Base-by-base conservation (phyloP, 2,113 vertebrate species). In the Alaudala cheleensis region DNA sequence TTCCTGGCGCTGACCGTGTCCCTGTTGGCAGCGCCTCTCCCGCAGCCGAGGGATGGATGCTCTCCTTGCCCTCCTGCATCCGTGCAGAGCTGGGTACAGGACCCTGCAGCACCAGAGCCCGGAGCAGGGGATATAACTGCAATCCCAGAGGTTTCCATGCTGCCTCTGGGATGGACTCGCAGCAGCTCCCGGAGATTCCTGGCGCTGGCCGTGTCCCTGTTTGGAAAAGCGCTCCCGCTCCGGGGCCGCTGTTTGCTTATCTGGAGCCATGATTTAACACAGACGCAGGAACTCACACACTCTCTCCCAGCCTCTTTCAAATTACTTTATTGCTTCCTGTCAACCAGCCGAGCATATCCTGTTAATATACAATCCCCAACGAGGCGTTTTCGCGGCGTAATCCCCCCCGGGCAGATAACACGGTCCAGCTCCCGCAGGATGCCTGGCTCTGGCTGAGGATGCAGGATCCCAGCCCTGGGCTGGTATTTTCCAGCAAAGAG, bases 281-380 rank as follows among this genome's bases (percentile, higher is more conserved):
- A 94, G 96, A 11, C 47, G 50, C 96, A 94, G 95, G 95, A 93
- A 92, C 90, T 96, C 90, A 66, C 95, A 94, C 93, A 60, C 93
- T 95, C 93, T 90, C 82, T 92, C 92, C 56, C 82, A 83, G 92
- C 42, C 94, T 88, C 95, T 89, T 97, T 94, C 95, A 51, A 95
- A 96, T 96, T 90, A 90, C 94, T 97, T 97, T 96, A 96, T 97
- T 96, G 94, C 93, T 96, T 97, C 96, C 95, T 96, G 96, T 94
- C 95, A 95, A 92, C 71, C 37, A 67, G 90, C 92, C n/a, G 76
- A 95, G 93, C 86, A 45, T 74, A 96, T 96, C 96, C 96, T 97
- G 96, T 93, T 88, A 94, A 94, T 96, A 90, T 64, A 90, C 95
- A 96, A 86, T 87, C 85, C 87, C 82, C 96, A 81, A 88, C 6